Evolutionary conservation across 2,888 invertebrate species (phyloP), one percentile per base, ranked within the genome.

Genomic region (Geophilus truncorum): DNA sequence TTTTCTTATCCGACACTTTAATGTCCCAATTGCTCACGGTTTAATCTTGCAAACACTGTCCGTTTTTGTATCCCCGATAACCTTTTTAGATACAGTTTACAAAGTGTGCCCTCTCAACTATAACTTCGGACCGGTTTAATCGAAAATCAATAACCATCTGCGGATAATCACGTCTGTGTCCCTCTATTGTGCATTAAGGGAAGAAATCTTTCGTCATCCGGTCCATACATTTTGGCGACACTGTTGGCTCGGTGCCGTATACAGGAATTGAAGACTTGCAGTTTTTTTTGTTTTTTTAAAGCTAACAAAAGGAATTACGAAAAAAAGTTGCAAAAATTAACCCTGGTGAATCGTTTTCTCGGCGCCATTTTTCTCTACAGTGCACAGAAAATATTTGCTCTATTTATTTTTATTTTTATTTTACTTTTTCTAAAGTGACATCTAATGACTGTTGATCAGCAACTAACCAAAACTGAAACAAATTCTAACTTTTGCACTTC

Each of bases 141-240:
- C 70, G 70, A 70, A 70, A 70, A 70, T 70, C 70, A 70, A 70
- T 70, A 70, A 23, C 25, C 70, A 70, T 70, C 70, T 70, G 70
- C 70, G 70, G 70, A 70, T 70, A 70, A 70, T 70, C 70, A 70
- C 28, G 70, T 70, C 70, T 12, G 70, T 70, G 70, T 70, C 70
- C n/a, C 70, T 70, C 70, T 70, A 70, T 70, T 70, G 70, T 70
- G 70, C 70, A 70, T 70, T 70, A 70, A 70, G 70, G 70, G 25
- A 70, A 70, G 28, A 10, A 70, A 70, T 70, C 51, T 28, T 70
- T 23, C 28, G 25, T 25, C 70, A 10, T 28, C 70, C 28, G 10
- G 7, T 28, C 28, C 70, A 10, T 23, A 25, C 28, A 25, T n/a
- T n/a, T 70, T 25, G 15, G 10, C n/a, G 23, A 62, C 70, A 70